Conservation (phyloP, 2,797 vertebrate species). For the Micrastur ruficollis region DNA sequence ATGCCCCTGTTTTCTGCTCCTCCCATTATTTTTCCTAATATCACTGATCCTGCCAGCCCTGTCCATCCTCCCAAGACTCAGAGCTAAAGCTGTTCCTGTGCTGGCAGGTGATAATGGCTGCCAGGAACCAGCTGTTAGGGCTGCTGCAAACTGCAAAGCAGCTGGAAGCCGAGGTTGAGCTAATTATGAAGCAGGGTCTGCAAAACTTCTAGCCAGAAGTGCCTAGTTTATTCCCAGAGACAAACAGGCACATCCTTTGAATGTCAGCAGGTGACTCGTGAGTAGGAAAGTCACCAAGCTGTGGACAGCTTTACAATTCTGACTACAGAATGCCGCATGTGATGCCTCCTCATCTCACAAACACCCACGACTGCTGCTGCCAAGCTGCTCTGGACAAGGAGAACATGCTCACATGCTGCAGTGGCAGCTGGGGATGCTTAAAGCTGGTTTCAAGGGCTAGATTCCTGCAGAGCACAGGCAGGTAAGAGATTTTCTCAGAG, state of each 20-base stretch:
- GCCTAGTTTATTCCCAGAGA: not conserved
- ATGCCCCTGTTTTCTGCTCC: not conserved
- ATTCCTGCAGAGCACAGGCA: not conserved
- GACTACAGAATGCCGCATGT: not conserved
- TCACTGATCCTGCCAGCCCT: not conserved
- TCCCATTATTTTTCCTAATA: not conserved
- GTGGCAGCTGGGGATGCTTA: not conserved
- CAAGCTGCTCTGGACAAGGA: conserved; percentile 26
- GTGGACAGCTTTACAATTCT: not conserved
- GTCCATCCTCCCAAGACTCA: not conserved
- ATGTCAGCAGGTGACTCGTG: not conserved
- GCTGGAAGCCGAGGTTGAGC: not conserved
- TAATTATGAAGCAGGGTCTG: not conserved
- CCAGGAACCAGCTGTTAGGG: not conserved
- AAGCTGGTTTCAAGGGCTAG: not conserved
- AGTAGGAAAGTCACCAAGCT: not conserved
- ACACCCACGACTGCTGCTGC: not conserved
- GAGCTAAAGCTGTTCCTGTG: not conserved
- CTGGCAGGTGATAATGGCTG: conserved; percentile 1
- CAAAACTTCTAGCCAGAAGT: not conserved
- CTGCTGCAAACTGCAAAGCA: not conserved
- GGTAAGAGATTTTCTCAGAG: not conserved
- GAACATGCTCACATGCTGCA: not conserved
- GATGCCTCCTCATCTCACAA: not conserved
- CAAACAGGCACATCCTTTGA: not conserved